These are phyloP conservation scores for Pithys albifrons DNA, from an alignment of 2,113 vertebrate genomes.

Conservation along the genomic window DNA sequence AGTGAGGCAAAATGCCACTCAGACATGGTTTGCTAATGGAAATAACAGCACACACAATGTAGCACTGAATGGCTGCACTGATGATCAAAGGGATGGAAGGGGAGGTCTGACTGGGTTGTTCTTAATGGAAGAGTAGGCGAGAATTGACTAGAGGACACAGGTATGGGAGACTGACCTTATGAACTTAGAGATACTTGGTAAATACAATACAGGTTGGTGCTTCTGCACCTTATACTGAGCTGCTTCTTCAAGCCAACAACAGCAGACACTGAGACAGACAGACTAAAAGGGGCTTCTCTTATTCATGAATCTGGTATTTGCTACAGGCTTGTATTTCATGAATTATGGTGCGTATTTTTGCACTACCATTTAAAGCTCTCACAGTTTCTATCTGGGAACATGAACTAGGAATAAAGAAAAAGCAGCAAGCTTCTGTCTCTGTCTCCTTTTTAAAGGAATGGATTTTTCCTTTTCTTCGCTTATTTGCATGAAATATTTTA, in stretches of 20 bases:
- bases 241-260: neutral
- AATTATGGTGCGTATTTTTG: neutral
- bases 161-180: neutral
- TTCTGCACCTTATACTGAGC: neutral
- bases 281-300: neutral
- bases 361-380: neutral
- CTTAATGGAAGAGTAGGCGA: neutral
- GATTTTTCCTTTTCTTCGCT: constrained; percentile 3
- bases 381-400: neutral
- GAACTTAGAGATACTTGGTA: neutral
- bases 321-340: neutral
- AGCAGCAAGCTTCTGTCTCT: neutral
- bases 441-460: neutral
- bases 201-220: neutral
- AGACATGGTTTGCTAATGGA: neutral
- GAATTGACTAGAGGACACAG: neutral
- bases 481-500: constrained; percentile 38
- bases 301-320: neutral
- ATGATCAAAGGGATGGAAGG: neutral
- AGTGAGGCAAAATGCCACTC: neutral
- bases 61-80: neutral
- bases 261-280: neutral
- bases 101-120: neutral
- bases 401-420: neutral
- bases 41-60: neutral